These are phyloP conservation scores for Tamias sibiricus DNA, from an alignment of 2,113 vertebrate genomes.

Conservation along the genomic window DNA sequence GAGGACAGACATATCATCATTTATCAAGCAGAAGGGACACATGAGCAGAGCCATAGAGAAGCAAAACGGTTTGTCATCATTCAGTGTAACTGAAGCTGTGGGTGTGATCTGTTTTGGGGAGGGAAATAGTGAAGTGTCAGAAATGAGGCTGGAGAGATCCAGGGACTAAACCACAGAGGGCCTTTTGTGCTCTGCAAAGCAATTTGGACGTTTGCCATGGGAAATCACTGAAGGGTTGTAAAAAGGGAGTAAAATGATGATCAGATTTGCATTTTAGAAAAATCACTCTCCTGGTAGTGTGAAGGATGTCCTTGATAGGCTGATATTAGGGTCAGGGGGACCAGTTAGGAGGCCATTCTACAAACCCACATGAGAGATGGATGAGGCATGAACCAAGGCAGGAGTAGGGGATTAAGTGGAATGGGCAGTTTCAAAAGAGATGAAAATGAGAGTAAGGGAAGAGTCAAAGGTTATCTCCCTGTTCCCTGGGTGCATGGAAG, in stretches of 20 bases:
- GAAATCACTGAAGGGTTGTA: slow-evolving; percentile 75
- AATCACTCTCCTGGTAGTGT: slow-evolving; percentile 67
- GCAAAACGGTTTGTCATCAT: neutral
- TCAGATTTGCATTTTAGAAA: slow-evolving; percentile 78
- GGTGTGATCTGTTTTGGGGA: slow-evolving; percentile 6
- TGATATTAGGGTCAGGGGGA: neutral
- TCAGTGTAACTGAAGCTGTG: neutral
- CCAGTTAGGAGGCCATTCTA: neutral
- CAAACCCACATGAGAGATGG: neutral
- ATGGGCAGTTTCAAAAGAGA: neutral
- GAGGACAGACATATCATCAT: neutral
- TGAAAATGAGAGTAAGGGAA: neutral
- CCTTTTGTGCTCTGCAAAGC: slow-evolving; percentile 67
- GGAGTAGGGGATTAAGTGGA: neutral
- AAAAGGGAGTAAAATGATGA: slow-evolving; percentile 73
- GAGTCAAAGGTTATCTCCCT: neutral
- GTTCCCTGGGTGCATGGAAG: neutral
- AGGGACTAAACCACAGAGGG: slow-evolving; percentile 45
- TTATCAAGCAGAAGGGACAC: slow-evolving; percentile 4
- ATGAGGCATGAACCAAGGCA: neutral
- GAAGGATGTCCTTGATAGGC: slow-evolving; percentile 68
- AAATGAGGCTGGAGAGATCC: slow-evolving; percentile 57
- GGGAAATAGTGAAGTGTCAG: neutral
- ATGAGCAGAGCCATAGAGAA: neutral
- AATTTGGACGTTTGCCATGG: slow-evolving; percentile 75